Base-by-base conservation (phyloP, 1,140 invertebrate species). In the Teleogryllus occipitalis region DNA sequence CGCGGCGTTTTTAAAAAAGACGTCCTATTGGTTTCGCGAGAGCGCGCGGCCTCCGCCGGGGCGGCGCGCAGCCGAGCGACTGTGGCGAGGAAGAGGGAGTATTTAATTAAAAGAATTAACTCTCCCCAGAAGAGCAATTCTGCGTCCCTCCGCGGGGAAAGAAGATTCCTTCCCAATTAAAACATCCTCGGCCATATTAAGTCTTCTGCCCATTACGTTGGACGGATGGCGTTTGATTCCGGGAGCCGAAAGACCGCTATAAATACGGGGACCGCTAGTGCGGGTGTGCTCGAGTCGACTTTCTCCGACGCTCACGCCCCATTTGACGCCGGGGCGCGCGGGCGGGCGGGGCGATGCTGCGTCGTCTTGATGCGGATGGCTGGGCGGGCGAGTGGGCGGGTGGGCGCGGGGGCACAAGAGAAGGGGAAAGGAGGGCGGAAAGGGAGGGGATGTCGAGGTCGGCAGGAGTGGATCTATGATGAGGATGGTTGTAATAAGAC, bases 51-150 rank as follows among this genome's bases (percentile, higher is more conserved):
- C 2, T 1, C 54, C 10, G 2, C 18, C 18, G 54, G 10, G 2
- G 54, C 2, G 54, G 10, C 0, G 10, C 54, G 54, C 2, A 7
- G 10, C 0, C 54, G 18, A 65, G 54, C 10, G 54, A 1, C 10
- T 18, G 18, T 3, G 54, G 54, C 10, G 54, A 65, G 18, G 10
- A 10, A 18, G 54, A 65, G 18, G 18, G 10, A 65, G 54, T 65
- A 65, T 65, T 65, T 65, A 65, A 65, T 65, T 65, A 65, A 65
- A 65, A 65, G 54, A 65, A 65, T 65, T 65, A 65, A 65, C 54
- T 65, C 54, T 65, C 54, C 54, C 54, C 54, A 18, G 54, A 65
- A 65, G 54, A 65, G 54, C 54, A 65, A 65, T 65, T 65, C 54
- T 7, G 10, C 10, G 10, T 18, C 54, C 54, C 10, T 65, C 54